Evolutionary conservation across 1,140 invertebrate species (phyloP).

Genomic region (Temnothorax curvispinosus): DNA sequence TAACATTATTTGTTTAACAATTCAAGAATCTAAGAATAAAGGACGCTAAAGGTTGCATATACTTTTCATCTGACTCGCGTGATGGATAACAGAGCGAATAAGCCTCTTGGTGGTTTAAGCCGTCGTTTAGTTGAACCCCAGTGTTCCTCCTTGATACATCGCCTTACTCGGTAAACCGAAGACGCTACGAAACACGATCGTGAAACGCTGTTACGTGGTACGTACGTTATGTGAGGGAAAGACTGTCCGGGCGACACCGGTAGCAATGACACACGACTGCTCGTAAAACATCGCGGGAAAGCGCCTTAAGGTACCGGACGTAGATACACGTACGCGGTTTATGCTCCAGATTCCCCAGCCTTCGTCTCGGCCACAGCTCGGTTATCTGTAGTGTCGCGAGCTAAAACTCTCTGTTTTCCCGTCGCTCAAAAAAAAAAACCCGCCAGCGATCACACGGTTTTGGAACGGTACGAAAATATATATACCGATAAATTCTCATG

Average conservation of each 20-base stretch:
- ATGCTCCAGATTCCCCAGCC: slow-evolving; percentile 53
- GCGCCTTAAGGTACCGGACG: slow-evolving; percentile 60
- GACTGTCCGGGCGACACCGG: slow-evolving; percentile 31
- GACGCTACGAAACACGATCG: slow-evolving; percentile 53
- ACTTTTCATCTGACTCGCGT: slow-evolving; percentile 4
- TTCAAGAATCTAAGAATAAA: not conserved
- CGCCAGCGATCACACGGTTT: slow-evolving; percentile 54
- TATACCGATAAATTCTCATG: slow-evolving; percentile 66
- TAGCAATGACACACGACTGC: slow-evolving; percentile 73
- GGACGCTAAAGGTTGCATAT: too few relatives aligned
- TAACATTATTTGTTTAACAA: not conserved
- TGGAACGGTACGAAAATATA: slow-evolving; percentile 28
- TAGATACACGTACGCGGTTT: slow-evolving; percentile 59
- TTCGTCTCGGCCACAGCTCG: slow-evolving; percentile 44
- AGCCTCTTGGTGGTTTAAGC: slow-evolving; percentile 40
- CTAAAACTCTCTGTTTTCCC: slow-evolving; percentile 37
- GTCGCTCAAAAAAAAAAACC: slow-evolving; percentile 52
- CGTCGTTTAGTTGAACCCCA: slow-evolving; percentile 29
- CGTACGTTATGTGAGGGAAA: slow-evolving; percentile 30
- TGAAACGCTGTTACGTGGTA: slow-evolving; percentile 38
- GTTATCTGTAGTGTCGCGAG: slow-evolving; percentile 21
- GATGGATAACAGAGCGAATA: slow-evolving; percentile 14
- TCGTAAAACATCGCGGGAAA: slow-evolving; percentile 75
- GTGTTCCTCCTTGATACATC: slow-evolving; percentile 37
- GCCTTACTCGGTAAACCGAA: slow-evolving; percentile 45